Conservation (phyloP, 2,797 vertebrate genomes). For the Sarcophilus harrisii region DNA sequence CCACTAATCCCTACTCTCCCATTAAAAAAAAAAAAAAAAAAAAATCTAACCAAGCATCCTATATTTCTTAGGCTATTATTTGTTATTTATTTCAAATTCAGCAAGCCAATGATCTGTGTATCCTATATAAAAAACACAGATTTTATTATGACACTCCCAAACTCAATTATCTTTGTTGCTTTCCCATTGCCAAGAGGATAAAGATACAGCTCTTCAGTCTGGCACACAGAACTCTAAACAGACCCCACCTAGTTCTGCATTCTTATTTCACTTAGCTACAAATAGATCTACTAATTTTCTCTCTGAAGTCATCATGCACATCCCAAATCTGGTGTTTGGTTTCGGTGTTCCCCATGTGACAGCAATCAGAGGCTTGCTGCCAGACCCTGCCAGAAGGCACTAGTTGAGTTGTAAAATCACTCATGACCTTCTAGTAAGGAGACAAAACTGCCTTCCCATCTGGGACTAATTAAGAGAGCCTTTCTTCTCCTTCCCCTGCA, state of each 20-base stretch:
- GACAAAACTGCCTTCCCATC: not conserved
- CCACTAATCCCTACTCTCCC: not conserved
- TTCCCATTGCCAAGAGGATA: constrained; percentile 3
- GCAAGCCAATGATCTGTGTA: not conserved
- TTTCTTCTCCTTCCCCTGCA: not conserved
- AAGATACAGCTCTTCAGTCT: not conserved
- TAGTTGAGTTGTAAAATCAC: not conserved
- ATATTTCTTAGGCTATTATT: not conserved
- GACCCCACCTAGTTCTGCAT: not conserved
- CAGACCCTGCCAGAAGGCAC: not conserved
- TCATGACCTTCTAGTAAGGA: not conserved
- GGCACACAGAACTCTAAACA: not conserved
- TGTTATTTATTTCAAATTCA: not conserved
- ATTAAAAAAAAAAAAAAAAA: not conserved
- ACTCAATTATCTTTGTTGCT: not conserved
- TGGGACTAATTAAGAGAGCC: not conserved
- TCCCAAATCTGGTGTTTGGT: not conserved
- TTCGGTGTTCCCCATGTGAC: not conserved
- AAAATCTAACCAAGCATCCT: not conserved
- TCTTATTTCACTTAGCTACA: not conserved
- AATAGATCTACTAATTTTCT: not conserved
- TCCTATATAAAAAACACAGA: not conserved
- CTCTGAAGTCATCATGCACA: not conserved
- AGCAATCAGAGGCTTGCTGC: not conserved
- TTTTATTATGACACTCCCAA: not conserved